A percentile compares a stretch with the other conserved stretches of the same genome.
phyloP scores from a whole-genome alignment of 2,888 invertebrate genomes.

The Drosophila antonietae region DNA sequence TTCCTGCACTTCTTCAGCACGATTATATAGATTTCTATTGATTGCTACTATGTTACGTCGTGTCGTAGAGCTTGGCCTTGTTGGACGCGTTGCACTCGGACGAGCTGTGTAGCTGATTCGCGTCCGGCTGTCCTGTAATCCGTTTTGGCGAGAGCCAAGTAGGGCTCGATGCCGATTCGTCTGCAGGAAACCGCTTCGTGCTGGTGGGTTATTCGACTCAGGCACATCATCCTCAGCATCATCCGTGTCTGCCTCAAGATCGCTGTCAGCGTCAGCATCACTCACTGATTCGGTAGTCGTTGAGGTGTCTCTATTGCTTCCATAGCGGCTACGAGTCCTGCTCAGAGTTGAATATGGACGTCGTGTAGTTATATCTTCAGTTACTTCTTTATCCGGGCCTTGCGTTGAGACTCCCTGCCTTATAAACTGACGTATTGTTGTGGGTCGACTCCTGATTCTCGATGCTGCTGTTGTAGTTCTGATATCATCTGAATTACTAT shows the following conservation, averaged over 20 bases:
- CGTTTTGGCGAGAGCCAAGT: slow-evolving; percentile 7
- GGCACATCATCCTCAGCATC: slow-evolving; percentile 15
- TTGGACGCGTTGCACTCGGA: slow-evolving; percentile 38
- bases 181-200: slow-evolving; percentile 50
- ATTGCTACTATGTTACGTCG: slow-evolving; percentile 48
- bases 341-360: slow-evolving; percentile 54
- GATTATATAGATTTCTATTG: slow-evolving; percentile 57
- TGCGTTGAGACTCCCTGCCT: slow-evolving; percentile 1
- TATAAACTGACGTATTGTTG: slow-evolving; percentile 1
- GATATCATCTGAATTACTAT: background rate
- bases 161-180: slow-evolving; percentile 68
- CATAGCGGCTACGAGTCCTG: slow-evolving; percentile 50
- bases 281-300: slow-evolving; percentile 16
- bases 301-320: slow-evolving; percentile 27
- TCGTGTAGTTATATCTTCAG: slow-evolving; percentile 41
- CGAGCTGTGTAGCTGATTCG: slow-evolving; percentile 21
- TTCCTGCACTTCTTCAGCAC: slow-evolving; percentile 26
- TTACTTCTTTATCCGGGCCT: slow-evolving; percentile 14
- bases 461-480: background rate
- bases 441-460: background rate
- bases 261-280: slow-evolving; percentile 14
- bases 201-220: slow-evolving; percentile 13
- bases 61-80: slow-evolving; percentile 36
- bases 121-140: background rate
- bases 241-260: slow-evolving; percentile 36